Base-by-base conservation (phyloP, 2,888 invertebrate species). In the Clivina fossor region DNA sequence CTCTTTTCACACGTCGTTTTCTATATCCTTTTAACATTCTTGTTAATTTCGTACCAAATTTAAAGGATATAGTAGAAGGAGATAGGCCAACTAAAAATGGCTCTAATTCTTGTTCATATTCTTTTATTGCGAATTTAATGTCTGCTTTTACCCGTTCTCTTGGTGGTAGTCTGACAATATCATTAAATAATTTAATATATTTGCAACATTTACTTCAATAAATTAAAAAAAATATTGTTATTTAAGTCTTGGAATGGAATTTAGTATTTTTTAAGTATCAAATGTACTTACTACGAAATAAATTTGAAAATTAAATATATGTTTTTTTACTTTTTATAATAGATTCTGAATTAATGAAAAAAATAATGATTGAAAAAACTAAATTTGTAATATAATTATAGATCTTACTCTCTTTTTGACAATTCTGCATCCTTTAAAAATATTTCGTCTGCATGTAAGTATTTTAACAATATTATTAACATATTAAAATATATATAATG, bases 11-110 rank as follows among this genome's bases (percentile, higher is more conserved):
- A 58, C 76, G 78, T 2, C 79, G 72, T 1, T 68, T 66, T 48
- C 80, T 74, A 64, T 83, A 82, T 54, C 78, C 79, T 16, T 71
- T 68, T 19, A 84, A 65, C 26, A 80, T 66, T 40, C 80, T 74
- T 55, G 74, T 75, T 60, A 83, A 76, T 66, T 79, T 78, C 2
- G 73, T 68, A 49, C 76, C 77, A n/a, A 81, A 68, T 50, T 74
- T 71, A 30, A 64, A 62, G 57, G 73, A 66, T 32, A 76, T 68
- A 11, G 70, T 68, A 4, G 66, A 67, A 26, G 71, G 70, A 37
- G 69, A 71, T 35, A 76, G 64, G 58, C 72, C 76, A 58, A 73
- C 69, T 20, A 80, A 64, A 63, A 80, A 77, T 59, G 73, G 75
- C 64, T 77, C 78, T n/a, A 75, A 61, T 20, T 62, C 60, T 59